phyloP scores from a whole-genome alignment of 2,113 vertebrate species.

The Paramisgurnus dabryanus region DNA sequence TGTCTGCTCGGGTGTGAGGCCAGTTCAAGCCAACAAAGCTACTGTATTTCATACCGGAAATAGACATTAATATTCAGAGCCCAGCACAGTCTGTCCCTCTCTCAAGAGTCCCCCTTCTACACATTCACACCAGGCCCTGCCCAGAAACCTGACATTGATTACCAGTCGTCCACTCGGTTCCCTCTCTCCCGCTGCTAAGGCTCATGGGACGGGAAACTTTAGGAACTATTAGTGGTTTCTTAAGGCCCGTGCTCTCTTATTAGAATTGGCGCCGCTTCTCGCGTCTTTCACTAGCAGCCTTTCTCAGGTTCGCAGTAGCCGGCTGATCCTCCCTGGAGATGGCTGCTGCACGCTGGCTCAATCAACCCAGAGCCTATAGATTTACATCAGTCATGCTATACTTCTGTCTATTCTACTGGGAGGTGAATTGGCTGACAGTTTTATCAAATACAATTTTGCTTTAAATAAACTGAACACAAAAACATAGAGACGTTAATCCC shows the following conservation, averaged over 20 bases:
- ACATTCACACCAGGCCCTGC: slow-evolving; percentile 13
- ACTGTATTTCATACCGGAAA: slow-evolving; percentile 52
- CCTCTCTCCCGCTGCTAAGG: slow-evolving; percentile 44
- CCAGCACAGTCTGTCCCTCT: slow-evolving; percentile 5
- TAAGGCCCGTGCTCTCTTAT: slow-evolving; percentile 58
- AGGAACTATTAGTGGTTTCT: slow-evolving; percentile 65
- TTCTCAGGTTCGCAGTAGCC: slow-evolving; percentile 42
- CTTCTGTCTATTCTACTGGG: slow-evolving; percentile 27
- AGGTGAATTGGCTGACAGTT: slow-evolving; percentile 26
- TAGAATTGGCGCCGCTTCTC: slow-evolving; percentile 64
- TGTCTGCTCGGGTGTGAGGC: slow-evolving; percentile 44
- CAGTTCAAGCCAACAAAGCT: slow-evolving; percentile 47
- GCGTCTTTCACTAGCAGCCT: slow-evolving; percentile 18
- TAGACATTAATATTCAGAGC: slow-evolving; percentile 53
- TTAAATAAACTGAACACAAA: slow-evolving; percentile 53
- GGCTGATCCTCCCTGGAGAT: slow-evolving; percentile 48
- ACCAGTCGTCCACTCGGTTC: slow-evolving; percentile 30
- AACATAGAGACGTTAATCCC: background rate
- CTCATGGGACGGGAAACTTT: slow-evolving; percentile 63
- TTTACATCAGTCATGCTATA: slow-evolving; percentile 53
- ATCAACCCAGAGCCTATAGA: slow-evolving; percentile 51
- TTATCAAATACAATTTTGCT: slow-evolving; percentile 41
- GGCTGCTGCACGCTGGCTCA: slow-evolving; percentile 40
- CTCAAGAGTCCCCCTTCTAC: background rate
- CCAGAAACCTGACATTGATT: slow-evolving; percentile 56